Evolutionary conservation across 2,113 vertebrate genomes (phyloP).

Genomic region (Nesogale talazaci): DNA sequence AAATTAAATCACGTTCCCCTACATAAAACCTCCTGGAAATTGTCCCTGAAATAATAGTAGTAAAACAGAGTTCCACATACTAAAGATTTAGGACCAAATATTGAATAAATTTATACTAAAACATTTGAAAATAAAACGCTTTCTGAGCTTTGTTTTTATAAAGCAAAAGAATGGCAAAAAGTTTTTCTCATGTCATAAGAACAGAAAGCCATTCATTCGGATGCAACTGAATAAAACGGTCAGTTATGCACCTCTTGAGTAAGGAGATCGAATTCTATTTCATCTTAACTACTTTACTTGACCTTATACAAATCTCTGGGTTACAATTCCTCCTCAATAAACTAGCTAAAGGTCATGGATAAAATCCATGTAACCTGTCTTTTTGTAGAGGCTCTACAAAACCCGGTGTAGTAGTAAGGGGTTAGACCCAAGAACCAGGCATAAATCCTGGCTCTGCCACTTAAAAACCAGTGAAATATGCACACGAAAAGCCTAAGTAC

Average conservation of each 20-base stretch:
- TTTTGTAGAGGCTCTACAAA: not conserved
- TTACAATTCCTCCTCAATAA: constrained; percentile 41
- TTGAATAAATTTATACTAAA: constrained; percentile 32
- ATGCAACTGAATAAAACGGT: constrained; percentile 1
- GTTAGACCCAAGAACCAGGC: not conserved
- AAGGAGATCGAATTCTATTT: constrained; percentile 20
- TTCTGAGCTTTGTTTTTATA: constrained; percentile 10
- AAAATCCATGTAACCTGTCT: constrained; percentile 35
- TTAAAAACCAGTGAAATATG: not conserved
- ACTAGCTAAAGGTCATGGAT: constrained; percentile 31
- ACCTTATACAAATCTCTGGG: constrained; percentile 54
- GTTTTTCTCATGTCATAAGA: not conserved
- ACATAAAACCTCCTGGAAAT: not conserved
- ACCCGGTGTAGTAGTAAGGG: not conserved
- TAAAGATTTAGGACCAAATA: constrained; percentile 39
- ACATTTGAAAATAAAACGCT: constrained; percentile 27
- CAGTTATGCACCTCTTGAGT: not conserved
- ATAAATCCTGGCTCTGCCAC: not conserved
- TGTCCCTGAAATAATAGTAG: not conserved
- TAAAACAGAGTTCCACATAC: not conserved
- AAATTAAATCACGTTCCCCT: constrained; percentile 33
- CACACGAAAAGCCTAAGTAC: not conserved
- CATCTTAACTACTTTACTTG: constrained; percentile 32
- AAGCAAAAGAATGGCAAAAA: constrained; percentile 35
- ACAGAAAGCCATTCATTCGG: not conserved